Evolutionary conservation across 2,113 vertebrate species (phyloP).

Genomic region (Bucco capensis): DNA sequence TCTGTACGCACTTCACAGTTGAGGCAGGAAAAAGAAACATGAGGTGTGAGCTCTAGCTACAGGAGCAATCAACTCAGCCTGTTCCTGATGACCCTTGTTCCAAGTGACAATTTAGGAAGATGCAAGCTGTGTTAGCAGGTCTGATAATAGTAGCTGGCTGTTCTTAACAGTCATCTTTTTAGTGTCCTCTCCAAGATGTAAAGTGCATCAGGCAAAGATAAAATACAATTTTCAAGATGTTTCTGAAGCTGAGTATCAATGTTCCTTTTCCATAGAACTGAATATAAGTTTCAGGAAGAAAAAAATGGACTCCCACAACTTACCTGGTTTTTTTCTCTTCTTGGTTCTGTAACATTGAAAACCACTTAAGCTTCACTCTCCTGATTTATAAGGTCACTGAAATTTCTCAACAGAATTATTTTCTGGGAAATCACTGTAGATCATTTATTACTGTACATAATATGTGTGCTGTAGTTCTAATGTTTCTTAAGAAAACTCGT

Average conservation of each 20-base stretch:
- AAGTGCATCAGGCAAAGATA: not conserved
- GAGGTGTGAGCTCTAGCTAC: not conserved
- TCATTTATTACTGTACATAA: not conserved
- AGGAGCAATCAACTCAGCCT: not conserved
- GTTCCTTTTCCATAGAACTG: not conserved
- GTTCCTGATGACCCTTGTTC: not conserved
- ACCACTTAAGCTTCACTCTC: not conserved
- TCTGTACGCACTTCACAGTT: not conserved
- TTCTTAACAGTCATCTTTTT: not conserved
- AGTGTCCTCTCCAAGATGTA: not conserved
- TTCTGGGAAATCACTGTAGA: not conserved
- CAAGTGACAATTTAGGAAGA: not conserved
- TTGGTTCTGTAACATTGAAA: not conserved
- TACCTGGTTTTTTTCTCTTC: not conserved
- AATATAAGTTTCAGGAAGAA: not conserved
- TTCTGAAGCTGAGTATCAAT: not conserved
- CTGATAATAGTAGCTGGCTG: accelerated
- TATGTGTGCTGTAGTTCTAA: not conserved
- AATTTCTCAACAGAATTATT: not conserved
- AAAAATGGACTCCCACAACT: not conserved
- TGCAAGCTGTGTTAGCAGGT: not conserved
- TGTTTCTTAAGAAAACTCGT: not conserved
- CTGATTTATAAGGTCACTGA: not conserved
- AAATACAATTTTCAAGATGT: not conserved
- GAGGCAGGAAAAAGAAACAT: not conserved